Evolutionary conservation across 2,888 invertebrate species (phyloP), one percentile per base, ranked within the genome.

Genomic region (Ophion slaviceki): DNA sequence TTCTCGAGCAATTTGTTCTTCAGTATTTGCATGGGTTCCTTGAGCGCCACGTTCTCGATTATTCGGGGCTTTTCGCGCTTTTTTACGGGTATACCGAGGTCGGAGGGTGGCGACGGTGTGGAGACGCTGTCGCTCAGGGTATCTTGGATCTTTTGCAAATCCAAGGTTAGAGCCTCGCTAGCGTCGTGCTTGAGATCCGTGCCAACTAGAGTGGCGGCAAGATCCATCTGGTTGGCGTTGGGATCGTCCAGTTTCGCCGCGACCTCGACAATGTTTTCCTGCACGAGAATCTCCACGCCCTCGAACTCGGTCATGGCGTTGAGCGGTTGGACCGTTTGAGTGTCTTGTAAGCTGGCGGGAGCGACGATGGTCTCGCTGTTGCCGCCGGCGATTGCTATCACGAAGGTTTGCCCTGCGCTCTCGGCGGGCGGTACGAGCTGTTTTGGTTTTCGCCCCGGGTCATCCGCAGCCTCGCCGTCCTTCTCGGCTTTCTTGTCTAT

Each of bases 11-110:
- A 82, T 83, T 93, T 93, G 1, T 92, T 88, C 78, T 93, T 94
- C 14, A 94, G 75, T 47, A 94, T 92, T 45, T 92, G 92, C 90
- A 93, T 90, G 0, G 94, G 94, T 78, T 93, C 92, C 14, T 92
- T 93, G 14, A 94, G 85, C 3, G 93, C 85, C 0, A 94, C 93
- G 74, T 92, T 93, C 82, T 93, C 92, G 71, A 94, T 94, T 47
- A 94, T 94, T 78, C 94, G 89, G 6, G 94, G 94, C 88, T 94
- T 94, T 75, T 94, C 94, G 2, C 94, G 92, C 53, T 94, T 94
- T 45, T 94, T 94, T 0, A 93, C 93, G 0, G 93, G 93, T 8
- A 93, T 87, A 20, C 86, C 86, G 2, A 88, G 74, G 0, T 91
- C 91, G 6, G 91, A 88, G 8, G 89, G 86, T 4, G 91, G 89